These are phyloP conservation scores for Chromis chromis DNA, from an alignment of 2,797 vertebrate genomes.

Conservation along the genomic window DNA sequence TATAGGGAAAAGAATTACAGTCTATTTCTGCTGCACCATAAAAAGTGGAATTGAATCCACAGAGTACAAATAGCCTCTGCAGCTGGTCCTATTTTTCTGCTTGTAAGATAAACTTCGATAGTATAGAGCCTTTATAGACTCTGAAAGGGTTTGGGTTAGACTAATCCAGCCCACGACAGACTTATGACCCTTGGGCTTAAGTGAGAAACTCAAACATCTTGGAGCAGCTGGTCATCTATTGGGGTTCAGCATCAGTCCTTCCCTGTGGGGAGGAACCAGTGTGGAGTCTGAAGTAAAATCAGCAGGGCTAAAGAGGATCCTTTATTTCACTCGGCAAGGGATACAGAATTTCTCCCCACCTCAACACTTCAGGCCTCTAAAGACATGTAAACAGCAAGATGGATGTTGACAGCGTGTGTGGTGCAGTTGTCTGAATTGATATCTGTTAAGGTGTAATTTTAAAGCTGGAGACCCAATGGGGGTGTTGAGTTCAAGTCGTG, in stretches of 20 bases:
- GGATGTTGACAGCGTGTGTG: conserved; percentile 61
- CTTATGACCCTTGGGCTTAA: conserved; percentile 58
- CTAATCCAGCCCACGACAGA: conserved; percentile 65
- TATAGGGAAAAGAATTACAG: conserved; percentile 42
- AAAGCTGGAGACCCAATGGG: conserved; percentile 35
- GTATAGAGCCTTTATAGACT: conserved; percentile 58
- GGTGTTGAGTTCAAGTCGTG: conserved; percentile 31
- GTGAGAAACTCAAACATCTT: conserved; percentile 52
- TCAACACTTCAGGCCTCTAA: conserved; percentile 52
- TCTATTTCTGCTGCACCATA: conserved; percentile 50
- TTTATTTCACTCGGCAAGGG: conserved; percentile 48
- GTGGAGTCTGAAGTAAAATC: conserved; percentile 54
- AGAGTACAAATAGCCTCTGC: conserved; percentile 57
- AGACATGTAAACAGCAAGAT: conserved; percentile 68
- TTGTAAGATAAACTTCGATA: conserved; percentile 69
- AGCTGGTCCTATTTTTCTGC: conserved; percentile 60
- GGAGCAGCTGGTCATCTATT: conserved; percentile 64
- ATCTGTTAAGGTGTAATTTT: conserved; percentile 53
- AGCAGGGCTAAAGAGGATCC: conserved; percentile 53
- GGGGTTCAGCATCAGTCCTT: conserved; percentile 36
- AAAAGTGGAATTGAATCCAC: conserved; percentile 61
- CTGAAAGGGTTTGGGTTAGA: conserved; percentile 59
- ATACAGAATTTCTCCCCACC: conserved; percentile 31
- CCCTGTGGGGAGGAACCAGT: conserved; percentile 43
- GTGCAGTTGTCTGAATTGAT: conserved; percentile 63